Percentiles rank a stretch among this genome's conserved stretches.
Evolutionary conservation across 2,888 invertebrate species (phyloP).

Genomic region (Leptodirus hochenwartii): DNA sequence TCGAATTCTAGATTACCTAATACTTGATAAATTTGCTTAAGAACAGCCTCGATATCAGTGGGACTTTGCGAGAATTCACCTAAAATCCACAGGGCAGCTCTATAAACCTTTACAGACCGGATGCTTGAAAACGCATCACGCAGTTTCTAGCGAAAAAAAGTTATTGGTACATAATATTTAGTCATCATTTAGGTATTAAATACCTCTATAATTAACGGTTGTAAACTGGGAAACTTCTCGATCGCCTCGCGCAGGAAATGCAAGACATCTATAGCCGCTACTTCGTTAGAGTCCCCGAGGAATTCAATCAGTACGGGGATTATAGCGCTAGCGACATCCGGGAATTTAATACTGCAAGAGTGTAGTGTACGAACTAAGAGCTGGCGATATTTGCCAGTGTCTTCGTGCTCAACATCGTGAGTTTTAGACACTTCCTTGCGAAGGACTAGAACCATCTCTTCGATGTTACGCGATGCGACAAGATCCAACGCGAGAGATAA

Average conservation of each 20-base stretch:
- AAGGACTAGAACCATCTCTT: slow-evolving; percentile 84
- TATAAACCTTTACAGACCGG: slow-evolving; percentile 74
- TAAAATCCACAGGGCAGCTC: slow-evolving; percentile 92
- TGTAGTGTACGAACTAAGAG: slow-evolving; percentile 89
- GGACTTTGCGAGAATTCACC: slow-evolving; percentile 82
- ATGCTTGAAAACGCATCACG: slow-evolving; percentile 29
- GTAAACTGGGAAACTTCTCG: slow-evolving; percentile 70
- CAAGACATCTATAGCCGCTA: slow-evolving; percentile 86
- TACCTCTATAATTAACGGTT: slow-evolving; percentile 65
- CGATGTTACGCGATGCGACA: slow-evolving; percentile 80
- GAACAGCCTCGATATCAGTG: slow-evolving; percentile 61
- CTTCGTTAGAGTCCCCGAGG: slow-evolving; percentile 71
- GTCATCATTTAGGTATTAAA: slow-evolving; percentile 58
- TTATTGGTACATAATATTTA: not conserved
- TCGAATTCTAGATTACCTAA: too few relatives aligned
- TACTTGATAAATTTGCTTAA: slow-evolving; percentile 54
- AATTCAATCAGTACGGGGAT: slow-evolving; percentile 92
- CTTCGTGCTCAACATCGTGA: slow-evolving; percentile 70
- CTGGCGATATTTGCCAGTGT: slow-evolving; percentile 89
- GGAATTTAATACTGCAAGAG: slow-evolving; percentile 85
- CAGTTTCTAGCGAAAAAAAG: not conserved
- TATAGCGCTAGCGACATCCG: slow-evolving; percentile 84
- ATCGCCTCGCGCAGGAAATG: slow-evolving; percentile 94
- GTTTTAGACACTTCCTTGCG: slow-evolving; percentile 89
- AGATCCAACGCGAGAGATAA: slow-evolving; percentile 58